These are phyloP conservation scores for Sarcophaga carnaria DNA, from an alignment of 2,888 invertebrate genomes.

Conservation along the genomic window DNA sequence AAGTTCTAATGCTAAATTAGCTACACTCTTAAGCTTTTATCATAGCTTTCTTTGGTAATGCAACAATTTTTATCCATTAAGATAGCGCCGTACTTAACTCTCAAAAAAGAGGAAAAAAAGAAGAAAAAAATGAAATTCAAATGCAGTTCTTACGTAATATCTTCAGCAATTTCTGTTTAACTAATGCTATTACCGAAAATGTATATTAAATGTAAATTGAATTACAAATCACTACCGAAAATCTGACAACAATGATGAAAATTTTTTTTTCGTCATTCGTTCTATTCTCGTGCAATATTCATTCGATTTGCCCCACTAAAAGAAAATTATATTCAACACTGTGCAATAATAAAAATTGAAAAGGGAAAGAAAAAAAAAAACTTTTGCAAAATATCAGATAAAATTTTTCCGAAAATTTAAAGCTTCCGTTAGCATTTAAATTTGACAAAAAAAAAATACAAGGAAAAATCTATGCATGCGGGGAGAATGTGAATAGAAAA, in stretches of 20 bases:
- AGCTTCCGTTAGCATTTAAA: conserved; percentile 63
- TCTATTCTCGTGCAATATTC: background rate
- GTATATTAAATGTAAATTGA: conserved; percentile 65
- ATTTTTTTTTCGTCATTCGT: background rate
- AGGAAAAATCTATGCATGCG: background rate
- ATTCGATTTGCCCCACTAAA: background rate
- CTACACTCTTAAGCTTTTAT: background rate
- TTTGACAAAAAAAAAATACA: conserved; percentile 33
- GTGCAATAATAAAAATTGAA: background rate
- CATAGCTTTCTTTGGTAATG: background rate
- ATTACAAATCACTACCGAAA: conserved; percentile 61
- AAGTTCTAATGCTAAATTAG: background rate
- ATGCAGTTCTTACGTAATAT: conserved; percentile 30
- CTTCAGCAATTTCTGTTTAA: conserved; percentile 13
- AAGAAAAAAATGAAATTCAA: background rate
- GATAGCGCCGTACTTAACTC: background rate
- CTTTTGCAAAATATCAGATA: conserved; percentile 29
- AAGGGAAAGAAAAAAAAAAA: conserved; percentile 7
- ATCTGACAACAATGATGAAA: conserved; percentile 42
- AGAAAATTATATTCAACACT: conserved; percentile 1
- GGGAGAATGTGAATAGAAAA: background rate
- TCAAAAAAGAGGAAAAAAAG: background rate
- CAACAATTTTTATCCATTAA: background rate
- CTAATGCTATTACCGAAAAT: conserved; percentile 49
- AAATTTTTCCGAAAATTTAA: conserved; percentile 54